Percentiles rank a stretch among this genome's conserved stretches.
Conservation (phyloP, 2,797 vertebrate genomes). For the Pseudocheirus occidentalis region DNA sequence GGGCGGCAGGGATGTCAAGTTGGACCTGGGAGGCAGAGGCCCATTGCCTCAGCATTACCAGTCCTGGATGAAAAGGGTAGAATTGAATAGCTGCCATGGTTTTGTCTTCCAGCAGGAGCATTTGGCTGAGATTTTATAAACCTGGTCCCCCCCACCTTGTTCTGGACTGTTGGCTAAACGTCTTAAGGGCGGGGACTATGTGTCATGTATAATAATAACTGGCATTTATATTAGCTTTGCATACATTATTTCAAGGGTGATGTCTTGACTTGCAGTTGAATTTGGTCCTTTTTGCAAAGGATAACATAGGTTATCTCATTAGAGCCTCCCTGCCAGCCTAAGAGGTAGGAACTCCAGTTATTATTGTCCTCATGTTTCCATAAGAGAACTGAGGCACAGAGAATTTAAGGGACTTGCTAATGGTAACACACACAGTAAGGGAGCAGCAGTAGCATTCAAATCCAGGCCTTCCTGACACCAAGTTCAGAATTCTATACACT, state of each 20-base stretch:
- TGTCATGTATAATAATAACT: background rate
- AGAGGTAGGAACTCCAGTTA: background rate
- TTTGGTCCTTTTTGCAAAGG: background rate
- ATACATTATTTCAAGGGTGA: background rate
- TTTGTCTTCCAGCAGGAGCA: background rate
- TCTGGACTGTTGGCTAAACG: background rate
- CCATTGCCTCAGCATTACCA: background rate
- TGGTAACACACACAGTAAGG: background rate
- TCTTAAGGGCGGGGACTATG: background rate
- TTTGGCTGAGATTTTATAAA: background rate
- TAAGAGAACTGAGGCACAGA: background rate
- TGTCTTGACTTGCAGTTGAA: no score
- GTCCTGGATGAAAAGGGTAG: background rate
- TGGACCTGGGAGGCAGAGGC: background rate
- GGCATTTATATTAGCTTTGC: background rate
- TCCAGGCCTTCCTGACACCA: background rate
- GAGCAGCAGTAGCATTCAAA: background rate
- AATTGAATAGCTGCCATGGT: background rate
- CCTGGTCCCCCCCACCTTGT: background rate
- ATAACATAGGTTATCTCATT: background rate
- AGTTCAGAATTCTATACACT: background rate
- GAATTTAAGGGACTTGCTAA: background rate
- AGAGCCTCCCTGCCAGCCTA: background rate
- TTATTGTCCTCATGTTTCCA: background rate
- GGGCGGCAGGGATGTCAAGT: background rate